Evolutionary conservation across 2,113 vertebrate genomes (phyloP), one percentile per base, ranked within the genome.

Genomic region (Mormoops blainvillei): DNA sequence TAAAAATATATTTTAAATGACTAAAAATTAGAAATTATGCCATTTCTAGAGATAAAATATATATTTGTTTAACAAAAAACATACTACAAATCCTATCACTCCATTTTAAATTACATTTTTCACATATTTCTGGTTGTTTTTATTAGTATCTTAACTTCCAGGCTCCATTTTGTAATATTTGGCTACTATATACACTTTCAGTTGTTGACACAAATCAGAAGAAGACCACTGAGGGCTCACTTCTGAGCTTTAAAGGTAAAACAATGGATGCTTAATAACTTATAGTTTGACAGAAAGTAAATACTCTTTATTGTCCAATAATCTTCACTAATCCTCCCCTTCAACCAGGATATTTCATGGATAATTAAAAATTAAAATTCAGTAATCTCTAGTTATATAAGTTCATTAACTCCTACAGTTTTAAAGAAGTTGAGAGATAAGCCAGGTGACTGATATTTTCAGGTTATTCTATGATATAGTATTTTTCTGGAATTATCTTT

Each of bases 121-220:
- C 31, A 71, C 8, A 2, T 54, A 41, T 73, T 94, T 76, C 38
- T 81, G 31, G 22, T 54, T 82, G 24, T 2, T 38, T 88, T 82
- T 33, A 0, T 71, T 78, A 87, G 94, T 61, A 87, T 82, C 22
- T 87, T 89, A 77, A 93, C 89, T 83, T 94, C 50, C 88, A 11
- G 43, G 4, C 68, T 81, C 36, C 83, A 14, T 74, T 82, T 3
- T 84, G 26, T 86, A 63, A 41, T 56, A 45, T 68, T 31, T 28
- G 68, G 38, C 41, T 74, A n/a, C 13, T 82, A 15, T 45, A 18
- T 58, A 63, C 65, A 38, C 43, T 74, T 97, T 83, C 92, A 76
- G 91, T 94, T 97, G 95, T 94, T 94, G 93, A 80, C 77, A 56
- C 58, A 76, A 65, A 90, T 90, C 91, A 94, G 95, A 91, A 96